phyloP scores from a whole-genome alignment of 2,888 invertebrate genomes.

The Nephrotoma appendiculata region DNA sequence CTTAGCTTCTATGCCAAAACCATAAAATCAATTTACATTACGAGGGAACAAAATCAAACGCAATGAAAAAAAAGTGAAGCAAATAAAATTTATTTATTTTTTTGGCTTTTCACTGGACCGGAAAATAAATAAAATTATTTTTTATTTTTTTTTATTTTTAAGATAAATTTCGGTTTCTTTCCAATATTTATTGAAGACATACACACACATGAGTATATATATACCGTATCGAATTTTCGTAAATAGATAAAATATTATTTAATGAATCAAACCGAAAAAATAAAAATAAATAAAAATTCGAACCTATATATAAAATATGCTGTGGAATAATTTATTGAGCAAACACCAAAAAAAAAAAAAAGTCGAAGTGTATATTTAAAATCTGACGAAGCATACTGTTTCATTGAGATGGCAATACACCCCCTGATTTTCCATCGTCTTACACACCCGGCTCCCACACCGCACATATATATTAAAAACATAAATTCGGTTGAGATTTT shows the following conservation, averaged over 20 bases:
- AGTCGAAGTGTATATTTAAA: background rate
- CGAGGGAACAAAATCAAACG: background rate
- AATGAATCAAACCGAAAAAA: background rate
- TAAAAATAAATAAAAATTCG: background rate
- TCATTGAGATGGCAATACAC: background rate
- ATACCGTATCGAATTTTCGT: background rate
- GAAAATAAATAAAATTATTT: background rate
- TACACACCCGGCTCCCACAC: no score
- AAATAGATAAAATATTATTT: background rate
- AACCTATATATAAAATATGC: background rate
- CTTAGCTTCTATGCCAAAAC: background rate
- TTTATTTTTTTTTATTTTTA: background rate
- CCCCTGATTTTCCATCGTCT: background rate
- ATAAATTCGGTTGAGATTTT: background rate
- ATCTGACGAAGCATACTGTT: background rate
- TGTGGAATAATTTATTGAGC: background rate
- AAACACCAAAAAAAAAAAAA: background rate
- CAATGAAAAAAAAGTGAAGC: background rate
- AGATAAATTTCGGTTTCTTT: background rate
- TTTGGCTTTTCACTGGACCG: background rate
- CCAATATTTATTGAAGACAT: background rate
- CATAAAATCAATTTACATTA: background rate
- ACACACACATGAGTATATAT: background rate
- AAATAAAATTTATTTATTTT: background rate
- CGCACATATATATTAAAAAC: no score